Conservation (phyloP, 2,888 invertebrate species). For the Hypsopygia costalis region DNA sequence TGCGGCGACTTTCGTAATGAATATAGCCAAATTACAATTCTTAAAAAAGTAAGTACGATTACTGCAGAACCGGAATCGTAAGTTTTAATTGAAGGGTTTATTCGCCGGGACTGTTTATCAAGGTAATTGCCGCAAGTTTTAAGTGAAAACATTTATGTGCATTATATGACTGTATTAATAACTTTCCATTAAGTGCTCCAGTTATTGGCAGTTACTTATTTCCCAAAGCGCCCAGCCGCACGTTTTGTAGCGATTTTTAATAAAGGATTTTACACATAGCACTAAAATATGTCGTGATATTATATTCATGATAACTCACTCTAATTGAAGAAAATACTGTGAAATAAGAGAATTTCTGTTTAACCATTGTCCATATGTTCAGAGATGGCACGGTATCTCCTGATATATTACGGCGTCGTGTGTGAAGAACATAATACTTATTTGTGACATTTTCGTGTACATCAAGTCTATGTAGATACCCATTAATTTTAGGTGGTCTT, state of each 20-base stretch:
- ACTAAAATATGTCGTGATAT: too few species aligned
- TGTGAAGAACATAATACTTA: too few species aligned
- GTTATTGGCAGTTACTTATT: constrained; percentile 54
- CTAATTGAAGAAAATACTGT: too few species aligned
- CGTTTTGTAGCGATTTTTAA: not conserved
- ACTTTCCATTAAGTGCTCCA: constrained; percentile 66
- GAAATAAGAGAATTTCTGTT: too few species aligned
- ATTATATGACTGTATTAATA: constrained; percentile 51
- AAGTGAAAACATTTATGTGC: constrained; percentile 64
- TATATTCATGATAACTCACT: too few species aligned
- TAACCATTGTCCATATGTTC: too few species aligned
- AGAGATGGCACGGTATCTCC: too few species aligned
- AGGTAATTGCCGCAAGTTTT: constrained; percentile 61
- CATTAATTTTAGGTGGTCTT: too few species aligned
- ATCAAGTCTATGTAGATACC: too few species aligned
- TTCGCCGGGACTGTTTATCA: constrained; percentile 49
- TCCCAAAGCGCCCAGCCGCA: not conserved
- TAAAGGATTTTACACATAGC: too few species aligned
- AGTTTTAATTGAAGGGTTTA: constrained; percentile 67
- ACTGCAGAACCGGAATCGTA: constrained; percentile 53
- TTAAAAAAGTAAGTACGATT: constrained; percentile 34
- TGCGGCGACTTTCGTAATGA: constrained; percentile 47
- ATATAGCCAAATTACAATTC: constrained; percentile 52
- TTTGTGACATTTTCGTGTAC: too few species aligned
- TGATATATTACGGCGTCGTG: too few species aligned